These are phyloP conservation scores for Eremobia ochroleuca DNA, from an alignment of 2,888 invertebrate species.

Conservation along the genomic window DNA sequence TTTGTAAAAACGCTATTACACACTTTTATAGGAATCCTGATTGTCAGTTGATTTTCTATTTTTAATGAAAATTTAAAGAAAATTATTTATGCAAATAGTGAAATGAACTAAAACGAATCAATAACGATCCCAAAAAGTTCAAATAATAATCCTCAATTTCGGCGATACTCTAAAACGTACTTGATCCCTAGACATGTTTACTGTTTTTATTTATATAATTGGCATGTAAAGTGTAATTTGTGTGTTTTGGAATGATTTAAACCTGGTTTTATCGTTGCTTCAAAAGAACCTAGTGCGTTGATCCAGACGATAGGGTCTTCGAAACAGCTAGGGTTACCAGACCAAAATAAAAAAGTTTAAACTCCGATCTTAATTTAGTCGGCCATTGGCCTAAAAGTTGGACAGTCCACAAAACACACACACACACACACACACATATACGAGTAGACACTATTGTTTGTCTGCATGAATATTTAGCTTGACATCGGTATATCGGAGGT, in stretches of 20 bases:
- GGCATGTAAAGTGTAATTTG: neutral
- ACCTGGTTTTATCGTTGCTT: neutral
- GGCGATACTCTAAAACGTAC: no score
- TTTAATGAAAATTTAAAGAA: no score
- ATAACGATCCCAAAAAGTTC: no score
- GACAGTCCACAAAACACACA: slow-evolving; percentile 20
- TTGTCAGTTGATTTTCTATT: no score
- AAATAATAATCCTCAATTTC: no score
- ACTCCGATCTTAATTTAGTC: slow-evolving; percentile 61
- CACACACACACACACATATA: slow-evolving; percentile 5
- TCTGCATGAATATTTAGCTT: slow-evolving; percentile 37
- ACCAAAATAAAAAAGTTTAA: slow-evolving; percentile 60
- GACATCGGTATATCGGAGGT: slow-evolving; percentile 12
- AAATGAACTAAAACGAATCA: no score
- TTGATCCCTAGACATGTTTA: no score
- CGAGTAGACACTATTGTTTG: slow-evolving; percentile 32
- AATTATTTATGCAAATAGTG: no score
- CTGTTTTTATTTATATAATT: neutral
- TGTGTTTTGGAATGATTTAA: neutral
- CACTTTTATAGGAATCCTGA: no score
- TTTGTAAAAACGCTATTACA: no score
- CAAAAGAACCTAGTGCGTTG: slow-evolving; percentile 45
- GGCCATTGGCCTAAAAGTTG: slow-evolving; percentile 58
- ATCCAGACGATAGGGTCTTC: slow-evolving; percentile 41
- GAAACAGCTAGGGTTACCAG: slow-evolving; percentile 56